These are phyloP conservation scores for Schlechtendalia chinensis DNA, from an alignment of 1,140 invertebrate genomes.

Conservation along the genomic window DNA sequence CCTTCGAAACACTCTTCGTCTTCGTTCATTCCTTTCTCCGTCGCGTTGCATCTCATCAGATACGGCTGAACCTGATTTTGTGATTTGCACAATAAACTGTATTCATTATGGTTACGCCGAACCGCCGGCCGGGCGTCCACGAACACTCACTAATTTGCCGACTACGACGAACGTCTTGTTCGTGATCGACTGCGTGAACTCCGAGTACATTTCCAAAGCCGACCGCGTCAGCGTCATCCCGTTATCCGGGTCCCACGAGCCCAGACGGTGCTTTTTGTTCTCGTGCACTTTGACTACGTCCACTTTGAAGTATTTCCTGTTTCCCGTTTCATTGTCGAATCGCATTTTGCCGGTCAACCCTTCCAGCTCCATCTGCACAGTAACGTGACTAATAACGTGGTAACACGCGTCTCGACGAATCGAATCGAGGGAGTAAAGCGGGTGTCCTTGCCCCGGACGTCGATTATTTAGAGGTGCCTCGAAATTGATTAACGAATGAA, in stretches of 20 bases:
- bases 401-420: no score
- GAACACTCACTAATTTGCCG: slow-evolving; percentile 79
- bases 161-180: slow-evolving; percentile 91
- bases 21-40: slow-evolving; percentile 73
- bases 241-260: slow-evolving; percentile 82
- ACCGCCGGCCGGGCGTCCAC: no score
- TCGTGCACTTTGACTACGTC: slow-evolving; percentile 86
- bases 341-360: slow-evolving; percentile 90
- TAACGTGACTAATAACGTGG: background rate
- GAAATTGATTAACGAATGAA: no score
- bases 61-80: slow-evolving; percentile 78
- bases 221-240: slow-evolving; percentile 88
- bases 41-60: slow-evolving; percentile 79
- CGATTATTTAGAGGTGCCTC: no score
- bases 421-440: no score
- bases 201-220: slow-evolving; percentile 76
- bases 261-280: slow-evolving; percentile 76
- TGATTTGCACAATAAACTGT: no score
- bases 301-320: slow-evolving; percentile 83
- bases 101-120: no score
- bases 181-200: slow-evolving; percentile 81
- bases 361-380: slow-evolving; percentile 76
- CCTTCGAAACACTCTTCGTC: slow-evolving; percentile 88
- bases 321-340: slow-evolving; percentile 90
- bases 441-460: no score